Conservation (phyloP, 2,888 invertebrate genomes). For the Philaethria dido region DNA sequence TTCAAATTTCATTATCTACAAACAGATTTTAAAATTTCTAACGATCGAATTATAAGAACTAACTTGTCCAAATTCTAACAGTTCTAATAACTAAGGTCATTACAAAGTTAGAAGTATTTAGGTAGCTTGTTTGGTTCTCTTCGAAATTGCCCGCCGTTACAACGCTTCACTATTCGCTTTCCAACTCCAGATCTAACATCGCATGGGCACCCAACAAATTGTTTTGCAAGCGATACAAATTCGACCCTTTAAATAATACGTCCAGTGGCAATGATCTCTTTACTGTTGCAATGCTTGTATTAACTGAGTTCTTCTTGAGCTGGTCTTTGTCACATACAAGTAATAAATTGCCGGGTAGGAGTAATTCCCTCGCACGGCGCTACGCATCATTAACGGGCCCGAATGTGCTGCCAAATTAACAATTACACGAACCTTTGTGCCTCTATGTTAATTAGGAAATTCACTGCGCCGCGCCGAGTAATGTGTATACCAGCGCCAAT, state of each 20-base stretch:
- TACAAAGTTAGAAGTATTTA: slow-evolving; percentile 27
- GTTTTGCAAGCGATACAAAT: slow-evolving; percentile 69
- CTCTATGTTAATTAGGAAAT: slow-evolving; percentile 77
- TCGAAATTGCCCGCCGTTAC: slow-evolving; percentile 47
- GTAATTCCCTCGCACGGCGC: slow-evolving; percentile 56
- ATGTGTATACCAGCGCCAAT: slow-evolving; percentile 48
- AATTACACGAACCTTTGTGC: slow-evolving; percentile 72
- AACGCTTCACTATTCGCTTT: slow-evolving; percentile 43
- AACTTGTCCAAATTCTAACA: background rate
- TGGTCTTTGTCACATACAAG: slow-evolving; percentile 69
- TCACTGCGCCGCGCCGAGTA: slow-evolving; percentile 53
- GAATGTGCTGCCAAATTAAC: slow-evolving; percentile 80
- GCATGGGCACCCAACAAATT: slow-evolving; percentile 60
- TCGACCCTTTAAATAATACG: slow-evolving; percentile 67
- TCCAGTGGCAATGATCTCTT: slow-evolving; percentile 52
- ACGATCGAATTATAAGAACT: background rate
- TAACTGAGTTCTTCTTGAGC: slow-evolving; percentile 46
- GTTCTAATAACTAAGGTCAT: slow-evolving; percentile 24
- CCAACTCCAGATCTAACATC: slow-evolving; percentile 50
- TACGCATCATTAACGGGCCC: slow-evolving; percentile 74
- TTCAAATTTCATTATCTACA: background rate
- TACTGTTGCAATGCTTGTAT: background rate
- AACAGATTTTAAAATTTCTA: background rate
- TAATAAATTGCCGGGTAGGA: slow-evolving; percentile 62
- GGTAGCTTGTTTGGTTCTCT: slow-evolving; percentile 41